Base-by-base conservation (phyloP, 2,797 vertebrate genomes). In the Parotocinclus haroldoi region DNA sequence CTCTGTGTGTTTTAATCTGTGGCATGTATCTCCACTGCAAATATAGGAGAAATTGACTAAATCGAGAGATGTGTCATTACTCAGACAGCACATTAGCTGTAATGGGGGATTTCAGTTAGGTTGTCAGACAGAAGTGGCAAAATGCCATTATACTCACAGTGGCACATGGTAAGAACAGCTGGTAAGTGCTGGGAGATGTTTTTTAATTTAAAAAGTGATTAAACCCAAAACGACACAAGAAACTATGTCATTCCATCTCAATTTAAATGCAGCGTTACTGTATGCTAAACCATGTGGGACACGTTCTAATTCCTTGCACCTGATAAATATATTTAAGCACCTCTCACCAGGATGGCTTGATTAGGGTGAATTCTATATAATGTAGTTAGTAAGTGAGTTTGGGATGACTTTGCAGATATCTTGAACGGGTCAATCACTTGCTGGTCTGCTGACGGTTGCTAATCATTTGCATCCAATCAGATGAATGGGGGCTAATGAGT, bases 301-400 rank as follows among this genome's bases (percentile, higher is more conserved):
- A 27, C 27, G 5, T 27, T 27, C 27, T 27, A 27, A 27, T 27
- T 27, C 27, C 27, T 27, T 27, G 27, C 27, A 73, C 76, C 77
- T 72, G 37, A 73, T 66, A 76, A 75, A 72, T 74, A 64, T 42
- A 58, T 27, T 27, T 82, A 80, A 71, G 74, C 72, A 40, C 8
- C 79, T 84, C 74, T 83, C 77, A 74, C 79, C 79, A 84, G 80
- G 72, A 79, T 50, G 44, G 17, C 52, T 9, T 86, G 86, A 89
- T 89, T 84, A 82, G 81, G 76, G 72, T 72, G 74, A 76, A 84
- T 86, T 82, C 82, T 49, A 16, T 27, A 44, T 18, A 46, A 42
- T 69, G 74, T 58, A 62, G 68, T 36, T 64, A 46, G 56, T 65
- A 68, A 67, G 49, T 38, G 66, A 50, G 27, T 71, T 77, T 62